Base-by-base conservation (phyloP, 2,888 invertebrate species). In the Drosophila algonquin region DNA sequence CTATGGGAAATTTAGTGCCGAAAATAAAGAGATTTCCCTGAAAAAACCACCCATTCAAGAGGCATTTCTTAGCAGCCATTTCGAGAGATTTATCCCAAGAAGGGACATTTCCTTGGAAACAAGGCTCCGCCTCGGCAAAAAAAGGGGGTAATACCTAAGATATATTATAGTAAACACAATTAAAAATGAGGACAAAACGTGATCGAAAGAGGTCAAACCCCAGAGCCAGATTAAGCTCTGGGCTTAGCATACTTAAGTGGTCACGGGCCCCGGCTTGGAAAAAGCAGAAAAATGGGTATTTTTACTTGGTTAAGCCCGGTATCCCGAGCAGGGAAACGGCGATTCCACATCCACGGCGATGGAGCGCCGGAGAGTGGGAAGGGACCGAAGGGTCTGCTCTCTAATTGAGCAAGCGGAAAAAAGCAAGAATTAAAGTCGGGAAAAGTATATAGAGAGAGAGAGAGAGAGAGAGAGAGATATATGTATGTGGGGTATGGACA, bases 181-280 rank as follows among this genome's bases (percentile, higher is more conserved):
- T 81, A 76, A 63, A 71, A 65, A 64, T 67, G 58, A 70, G 67
- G 68, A 52, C 44, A 70, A 68, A 74, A 76, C 76, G 73, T 82
- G 82, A 70, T 65, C 59, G 64, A 68, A 53, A 57, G 76, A 73
- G 87, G 84, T 81, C 84, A 83, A 80, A 54, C 47, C 79, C 75
- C 76, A 62, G 58, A 58, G 74, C 61, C 55, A 79, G 86, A 87
- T 86, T 87, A 86, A 81, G 78, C 77, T 60, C 69, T 65, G 63
- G 71, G 86, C 86, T 87, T 87, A 83, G 83, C 81, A 88, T 86
- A 83, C 75, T 86, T 88, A 86, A 87, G 85, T 87, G 88, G 76
- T 60, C 81, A 73, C 67, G 77, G 79, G 74, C 73, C 47, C 1
- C 32, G 27, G 56, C 67, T 52, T 57, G 9, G 53, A 59, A 58